Evolutionary conservation across 2,797 vertebrate species (phyloP), one percentile per base, ranked within the genome.

Genomic region (Chaetodon trifasciatus): DNA sequence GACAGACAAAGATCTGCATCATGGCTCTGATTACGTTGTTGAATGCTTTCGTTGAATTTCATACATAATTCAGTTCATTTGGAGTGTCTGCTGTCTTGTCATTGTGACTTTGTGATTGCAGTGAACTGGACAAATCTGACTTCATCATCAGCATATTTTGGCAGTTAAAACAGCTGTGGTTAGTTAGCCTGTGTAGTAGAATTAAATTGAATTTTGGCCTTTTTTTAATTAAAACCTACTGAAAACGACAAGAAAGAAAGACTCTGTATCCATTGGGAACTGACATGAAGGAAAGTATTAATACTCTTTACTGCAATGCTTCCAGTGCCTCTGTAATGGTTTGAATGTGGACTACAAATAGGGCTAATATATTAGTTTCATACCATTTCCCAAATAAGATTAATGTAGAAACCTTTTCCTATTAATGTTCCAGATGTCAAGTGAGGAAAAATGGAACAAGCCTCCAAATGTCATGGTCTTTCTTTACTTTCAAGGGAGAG

Each of bases 391-490:
- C 24, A 37, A 52, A 37, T 23, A 16, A 28, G 55, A 84, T 58
- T 16, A 76, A 70, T 78, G 15, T 21, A 46, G 49, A 63, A 78
- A 68, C 42, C 49, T 74, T 88, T 80, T 42, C 17, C 52, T 1
- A 6, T 46, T 64, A 58, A 78, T 87, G 57, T 70, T 68, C 17
- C 57, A 28, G 58, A 46, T 81, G 49, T 63, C 64, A 61, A 42
- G 16, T 58, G 52, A 68, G 65, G 74, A 80, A 53, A 87, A 69
- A 76, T 78, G 8, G n/a, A 55, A 39, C 46, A 32, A 46, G 28
- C 23, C 69, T 70, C 35, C 16, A 88, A 87, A 90, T 91, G 76
- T 85, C 88, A 79, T 68, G 68, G 39, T 74, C 76, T 83, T 86
- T 79, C 13, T 86, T 64, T 56, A 66, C 62, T 72, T 80, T 70